Percentiles rank a stretch among this genome's conserved stretches.
phyloP scores from a whole-genome alignment of 1,140 invertebrate genomes.

The Heliconius congener region DNA sequence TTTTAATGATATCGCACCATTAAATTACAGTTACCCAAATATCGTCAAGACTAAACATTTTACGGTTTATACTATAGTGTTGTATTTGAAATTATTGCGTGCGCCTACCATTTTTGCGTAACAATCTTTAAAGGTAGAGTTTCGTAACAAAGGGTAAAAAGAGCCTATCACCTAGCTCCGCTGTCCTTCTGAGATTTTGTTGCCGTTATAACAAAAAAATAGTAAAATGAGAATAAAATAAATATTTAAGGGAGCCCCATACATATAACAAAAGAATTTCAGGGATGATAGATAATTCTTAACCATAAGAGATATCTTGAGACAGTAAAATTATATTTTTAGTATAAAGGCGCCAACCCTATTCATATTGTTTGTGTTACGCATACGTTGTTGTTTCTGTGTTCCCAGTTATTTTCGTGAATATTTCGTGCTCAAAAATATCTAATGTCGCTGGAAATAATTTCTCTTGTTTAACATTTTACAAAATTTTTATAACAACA shows the following conservation, averaged over 20 bases:
- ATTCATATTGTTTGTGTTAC: background rate
- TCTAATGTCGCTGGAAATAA: background rate
- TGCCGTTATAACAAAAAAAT: too few species aligned
- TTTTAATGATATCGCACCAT: background rate
- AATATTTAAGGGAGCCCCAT: too few species aligned
- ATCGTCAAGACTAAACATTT: background rate
- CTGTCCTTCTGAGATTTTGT: too few species aligned
- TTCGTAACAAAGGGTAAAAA: too few species aligned
- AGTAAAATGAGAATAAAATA: too few species aligned
- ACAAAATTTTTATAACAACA: background rate
- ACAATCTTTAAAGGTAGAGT: background rate
- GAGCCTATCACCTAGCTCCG: too few species aligned
- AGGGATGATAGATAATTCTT: background rate
- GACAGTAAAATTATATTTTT: background rate
- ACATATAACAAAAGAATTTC: background rate
- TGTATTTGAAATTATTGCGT: background rate
- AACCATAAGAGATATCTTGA: too few species aligned
- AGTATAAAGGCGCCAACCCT: background rate
- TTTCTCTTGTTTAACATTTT: background rate
- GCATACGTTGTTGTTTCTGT: background rate
- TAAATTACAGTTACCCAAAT: constrained; percentile 1
- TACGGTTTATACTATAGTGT: background rate
- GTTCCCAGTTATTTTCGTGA: background rate
- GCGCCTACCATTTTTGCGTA: background rate
- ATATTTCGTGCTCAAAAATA: constrained; percentile 8